Evolutionary conservation across 2,888 invertebrate genomes (phyloP).

Genomic region (Geophilus truncorum): DNA sequence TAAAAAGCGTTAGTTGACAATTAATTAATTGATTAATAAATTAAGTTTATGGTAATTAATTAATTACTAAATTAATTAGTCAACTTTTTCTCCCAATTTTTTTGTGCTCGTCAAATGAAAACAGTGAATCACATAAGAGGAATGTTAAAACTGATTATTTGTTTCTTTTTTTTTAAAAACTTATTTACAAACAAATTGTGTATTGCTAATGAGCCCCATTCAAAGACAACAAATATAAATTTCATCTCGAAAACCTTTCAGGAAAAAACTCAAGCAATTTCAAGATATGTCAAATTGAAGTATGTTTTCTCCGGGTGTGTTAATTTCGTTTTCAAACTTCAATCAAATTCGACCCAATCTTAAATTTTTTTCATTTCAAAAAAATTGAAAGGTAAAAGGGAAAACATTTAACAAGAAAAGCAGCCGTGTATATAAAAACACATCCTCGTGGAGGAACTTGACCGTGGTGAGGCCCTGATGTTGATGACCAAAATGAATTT

Average conservation of each 20-base stretch:
- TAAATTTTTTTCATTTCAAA: not conserved
- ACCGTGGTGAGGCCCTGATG: not conserved
- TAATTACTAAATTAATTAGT: not conserved
- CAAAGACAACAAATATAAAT: not conserved
- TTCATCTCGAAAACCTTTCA: not conserved
- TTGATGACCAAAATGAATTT: not conserved
- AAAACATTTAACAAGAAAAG: not conserved
- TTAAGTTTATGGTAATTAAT: not conserved
- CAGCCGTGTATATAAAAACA: not conserved
- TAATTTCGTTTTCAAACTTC: not conserved
- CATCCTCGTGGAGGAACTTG: not conserved
- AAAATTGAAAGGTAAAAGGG: not conserved
- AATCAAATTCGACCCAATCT: not conserved
- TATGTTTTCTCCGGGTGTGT: not conserved
- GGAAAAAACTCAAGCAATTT: not conserved
- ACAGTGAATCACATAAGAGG: not conserved
- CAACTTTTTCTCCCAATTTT: not conserved
- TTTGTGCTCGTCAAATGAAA: not conserved
- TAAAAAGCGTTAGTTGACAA: not conserved
- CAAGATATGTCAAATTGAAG: not conserved
- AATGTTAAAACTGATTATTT: not conserved
- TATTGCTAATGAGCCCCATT: not conserved
- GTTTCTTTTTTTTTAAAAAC: not conserved
- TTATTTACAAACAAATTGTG: not conserved
- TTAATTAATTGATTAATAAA: not conserved